Percentiles rank a stretch among this genome's conserved stretches.
phyloP scores from a whole-genome alignment of 1,140 invertebrate species.

The Rhizoglyphus robini region DNA sequence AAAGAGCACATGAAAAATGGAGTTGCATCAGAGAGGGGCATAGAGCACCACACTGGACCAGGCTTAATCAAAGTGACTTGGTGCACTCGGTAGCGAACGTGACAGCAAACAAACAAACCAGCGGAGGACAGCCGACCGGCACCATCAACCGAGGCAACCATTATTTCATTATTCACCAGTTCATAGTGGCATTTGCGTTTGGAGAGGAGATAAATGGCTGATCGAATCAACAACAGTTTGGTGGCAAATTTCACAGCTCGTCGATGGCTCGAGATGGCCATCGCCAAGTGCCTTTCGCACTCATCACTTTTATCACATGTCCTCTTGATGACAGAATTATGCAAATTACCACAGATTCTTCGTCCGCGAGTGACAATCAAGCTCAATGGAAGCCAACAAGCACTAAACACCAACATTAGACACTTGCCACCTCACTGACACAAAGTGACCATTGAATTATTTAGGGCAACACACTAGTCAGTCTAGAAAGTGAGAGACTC shows the following conservation, averaged over 20 bases:
- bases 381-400: too few species aligned
- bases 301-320: slow-evolving; percentile 1
- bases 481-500: too few species aligned
- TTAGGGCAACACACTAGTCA: too few species aligned
- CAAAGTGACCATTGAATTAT: too few species aligned
- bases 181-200: background rate
- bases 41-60: background rate
- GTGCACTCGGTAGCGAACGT: too few species aligned
- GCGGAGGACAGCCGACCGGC: background rate
- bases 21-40: background rate
- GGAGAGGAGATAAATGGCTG: background rate
- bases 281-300: slow-evolving; percentile 7
- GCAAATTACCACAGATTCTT: background rate
- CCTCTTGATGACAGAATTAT: background rate
- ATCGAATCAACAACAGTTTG: background rate
- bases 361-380: background rate
- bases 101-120: background rate
- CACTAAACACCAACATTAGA: too few species aligned
- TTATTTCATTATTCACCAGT: background rate
- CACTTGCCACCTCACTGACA: too few species aligned
- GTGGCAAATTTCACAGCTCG: too few species aligned
- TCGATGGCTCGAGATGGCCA: too few species aligned
- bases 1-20: background rate
- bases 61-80: background rate
- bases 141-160: background rate